Percentiles rank a stretch among this genome's conserved stretches.
Conservation (phyloP, 2,113 vertebrate species). For the Thalassoma bifasciatum region DNA sequence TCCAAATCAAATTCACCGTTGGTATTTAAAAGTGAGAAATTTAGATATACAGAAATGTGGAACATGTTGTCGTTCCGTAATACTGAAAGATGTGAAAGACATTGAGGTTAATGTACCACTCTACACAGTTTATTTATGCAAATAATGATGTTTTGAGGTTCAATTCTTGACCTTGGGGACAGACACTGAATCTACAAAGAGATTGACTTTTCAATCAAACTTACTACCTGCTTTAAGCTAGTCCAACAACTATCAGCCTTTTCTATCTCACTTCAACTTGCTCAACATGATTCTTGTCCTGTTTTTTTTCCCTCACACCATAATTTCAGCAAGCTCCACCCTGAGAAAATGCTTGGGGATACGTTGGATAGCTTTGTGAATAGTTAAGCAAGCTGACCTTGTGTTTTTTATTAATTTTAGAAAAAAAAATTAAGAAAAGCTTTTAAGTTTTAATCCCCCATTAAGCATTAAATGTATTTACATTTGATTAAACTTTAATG, state of each 20-base stretch:
- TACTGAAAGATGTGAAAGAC: conserved; percentile 4
- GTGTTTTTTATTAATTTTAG: not conserved
- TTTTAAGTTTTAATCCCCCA: not conserved
- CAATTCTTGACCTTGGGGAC: conserved; percentile 23
- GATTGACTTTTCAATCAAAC: not conserved
- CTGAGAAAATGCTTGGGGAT: too few species aligned
- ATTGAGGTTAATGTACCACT: not conserved
- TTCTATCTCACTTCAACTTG: not conserved
- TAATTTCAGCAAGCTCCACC: too few species aligned
- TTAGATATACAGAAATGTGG: conserved; percentile 22
- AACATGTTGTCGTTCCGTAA: not conserved
- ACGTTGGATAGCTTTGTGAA: not conserved
- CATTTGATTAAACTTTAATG: not conserved
- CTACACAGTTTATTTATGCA: too few species aligned
- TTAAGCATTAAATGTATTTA: not conserved
- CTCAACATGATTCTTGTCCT: not conserved
- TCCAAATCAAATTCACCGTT: conserved; percentile 42
- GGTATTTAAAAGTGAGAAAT: conserved; percentile 11
- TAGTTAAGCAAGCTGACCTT: not conserved
- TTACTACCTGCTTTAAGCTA: not conserved
- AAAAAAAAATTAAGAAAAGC: not conserved
- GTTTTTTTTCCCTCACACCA: too few species aligned
- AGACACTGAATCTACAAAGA: not conserved
- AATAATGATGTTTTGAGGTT: too few species aligned
- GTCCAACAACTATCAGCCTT: not conserved